Evolutionary conservation across 2,797 vertebrate genomes (phyloP), one percentile per base, ranked within the genome.

Genomic region (Nothura maculosa): DNA sequence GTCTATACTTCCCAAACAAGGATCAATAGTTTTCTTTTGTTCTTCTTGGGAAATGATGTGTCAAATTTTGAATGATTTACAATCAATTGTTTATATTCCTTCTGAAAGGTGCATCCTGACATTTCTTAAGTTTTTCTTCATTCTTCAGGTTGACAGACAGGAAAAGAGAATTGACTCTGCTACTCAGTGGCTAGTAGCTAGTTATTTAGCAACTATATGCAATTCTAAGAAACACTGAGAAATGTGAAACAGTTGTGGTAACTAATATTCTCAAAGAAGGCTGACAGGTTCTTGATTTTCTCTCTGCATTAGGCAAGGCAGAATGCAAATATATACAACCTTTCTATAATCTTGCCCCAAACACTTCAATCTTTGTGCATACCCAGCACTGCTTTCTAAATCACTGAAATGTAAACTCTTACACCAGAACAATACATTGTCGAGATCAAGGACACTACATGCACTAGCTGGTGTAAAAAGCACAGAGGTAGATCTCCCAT

Each of bases 41-140:
- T 76, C 38, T 85, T 94, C 54, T 50, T 69, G n/a, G 91, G 45
- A 94, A 90, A 75, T 9, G 10, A 15, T 32, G 75, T 36, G 36
- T 60, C 76, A 81, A 84, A 89, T 73, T 92, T 88, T 73, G 52
- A 93, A 89, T 84, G 3, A 91, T 76, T 93, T 87, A 74, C 77
- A 52, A 79, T 47, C 18, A 81, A 24, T 92, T 89, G 5, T 85
- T 90, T 80, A 78, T 67, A 52, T 36, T 93, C 20, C 21, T 78
- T 16, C 20, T 62, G 58, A 74, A 93, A 82, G 74, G 19, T 75
- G 55, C 7, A 78, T 28, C 60, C 55, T 58, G 24, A 45, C n/a
- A 42, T 69, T 86, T 84, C 34, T 84, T 86, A 69, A 72, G 91
- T 54, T 78, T 92, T 74, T 72, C 19, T 3, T 64, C 30, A 66